Base-by-base conservation (phyloP, 2,888 invertebrate species). In the Drosophila pegasa region DNA sequence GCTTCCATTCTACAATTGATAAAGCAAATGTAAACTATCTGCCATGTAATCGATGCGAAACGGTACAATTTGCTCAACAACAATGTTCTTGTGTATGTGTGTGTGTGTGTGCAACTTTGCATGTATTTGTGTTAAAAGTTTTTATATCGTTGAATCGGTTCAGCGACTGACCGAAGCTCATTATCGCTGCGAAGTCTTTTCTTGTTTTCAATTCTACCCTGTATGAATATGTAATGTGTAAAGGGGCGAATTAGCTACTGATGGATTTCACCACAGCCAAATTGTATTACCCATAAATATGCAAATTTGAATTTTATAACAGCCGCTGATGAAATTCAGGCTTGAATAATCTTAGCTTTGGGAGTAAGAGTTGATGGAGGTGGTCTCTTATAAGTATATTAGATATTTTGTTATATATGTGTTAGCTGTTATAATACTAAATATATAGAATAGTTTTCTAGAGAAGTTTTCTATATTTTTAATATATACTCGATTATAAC, bases 11-110 rank as follows among this genome's bases (percentile, higher is more conserved):
- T 75, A 62, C 63, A 65, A 45, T 51, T 75, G 38, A 47, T 59
- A 74, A 64, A 56, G 50, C 55, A 63, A 63, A 38, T 62, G 59
- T 45, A 58, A 55, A 51, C 69, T 68, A 35, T 54, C 33, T 52
- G 51, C 20, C 10, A 45, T 67, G 66, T 75, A 77, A 83, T 67
- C 64, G 41, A 45, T 60, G 29, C 48, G 60, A 40, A 72, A 51
- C 43, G 40, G 45, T 57, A 62, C 40, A 70, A 56, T 40, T 58
- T 18, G 29, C 57, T 55, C 16, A 56, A 40, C 58, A 58, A 45
- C 56, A 67, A 67, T 43, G 35, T 54, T n/a, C n/a, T 37, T 22
- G 16, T 16, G 12, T 29, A 22, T 18, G 6, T 27, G 9, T 56
- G 1, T 25, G 2, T 58, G n/a, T 33, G 14, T 55, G 20, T 38